Base-by-base conservation (phyloP, 1,140 invertebrate genomes). In the Heliconius himera region DNA sequence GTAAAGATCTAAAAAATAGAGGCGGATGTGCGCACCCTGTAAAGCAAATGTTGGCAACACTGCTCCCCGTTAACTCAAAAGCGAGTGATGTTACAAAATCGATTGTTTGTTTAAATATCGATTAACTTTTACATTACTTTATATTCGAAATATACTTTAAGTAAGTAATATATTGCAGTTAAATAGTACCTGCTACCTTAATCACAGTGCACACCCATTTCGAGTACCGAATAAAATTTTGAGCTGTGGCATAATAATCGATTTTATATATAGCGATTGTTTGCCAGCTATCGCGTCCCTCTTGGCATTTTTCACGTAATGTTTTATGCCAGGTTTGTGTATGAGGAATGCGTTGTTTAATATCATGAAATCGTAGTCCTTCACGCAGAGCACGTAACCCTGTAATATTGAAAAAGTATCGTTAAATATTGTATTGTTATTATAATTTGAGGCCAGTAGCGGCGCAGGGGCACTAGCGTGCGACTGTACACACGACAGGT, bases 291-390 rank as follows among this genome's bases (percentile, higher is more conserved):
- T 94, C 84, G 96, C 95, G 36, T 97, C 97, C 36, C 97, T 93
- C 78, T 96, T 96, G 20, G 96, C 94, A 87, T 98, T 97, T 88
- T 97, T 97, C 87, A 96, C 97, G 86, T 96, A 96, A 38, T 96
- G 96, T 89, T 98, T 98, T 73, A 98, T 98, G 26, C 98, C 98
- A 0, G 98, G 98, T 80, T 97, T 96, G 92, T 98, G 98, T 5
- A 98, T 97, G 18, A 98, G 95, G 90, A 98, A 98, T 9, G 97
- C 97, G 90, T 98, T 98, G 93, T 98, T 97, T 84, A 99, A 88
- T 83, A 98, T 98, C 90, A 98, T 96, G 90, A 98, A 98, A 86
- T 98, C 97, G 88, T 98, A 98, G 91, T 98, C 97, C 86, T 98
- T 94, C 5, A 98, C 97, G 93, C 98, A 98, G 70, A 98, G 95